Evolutionary conservation across 1,140 invertebrate species (phyloP), one percentile per base, ranked within the genome.

Genomic region (Bradynema listronoti): DNA sequence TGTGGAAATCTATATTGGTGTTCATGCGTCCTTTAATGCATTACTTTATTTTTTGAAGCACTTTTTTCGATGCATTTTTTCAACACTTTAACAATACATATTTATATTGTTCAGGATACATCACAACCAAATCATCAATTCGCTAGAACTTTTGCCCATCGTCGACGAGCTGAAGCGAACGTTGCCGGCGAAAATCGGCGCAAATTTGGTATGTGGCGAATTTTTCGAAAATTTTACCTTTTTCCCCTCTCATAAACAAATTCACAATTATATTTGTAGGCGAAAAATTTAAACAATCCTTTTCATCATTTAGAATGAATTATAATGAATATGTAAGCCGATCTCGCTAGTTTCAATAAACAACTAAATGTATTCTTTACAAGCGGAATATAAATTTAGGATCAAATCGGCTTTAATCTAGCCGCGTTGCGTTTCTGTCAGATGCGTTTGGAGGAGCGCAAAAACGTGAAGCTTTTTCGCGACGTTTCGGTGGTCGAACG

Each of bases 391-490:
- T n/a, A n/a, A 62, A 78, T 82, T 61, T 77, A 91, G 84, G 88
- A 95, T 80, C 84, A 84, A 49, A 81, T 91, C 53, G 91, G 90
- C 2, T 88, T 86, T 76, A 97, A 96, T 81, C 78, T 88, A 46
- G 86, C 89, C 77, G 89, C 86, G 0, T 80, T 95, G 65, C 82
- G 85, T 53, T 86, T 88, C 74, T 69, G 90, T 11, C 85, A 88
- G 75, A 81, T 85, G 45, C 81, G 86, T 57, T 81, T 88, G n/a
- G 90, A 93, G 79, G 84, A 86, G 62, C 81, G 83, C n/a, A 85
- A 90, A 66, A 85, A 86, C 51, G 83, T 89, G 14, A 84, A 86
- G 69, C 80, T 92, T 58, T 96, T 96, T 80, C 82, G 80, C 56
- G 90, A 91, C 77, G 87, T 88, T 0, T 85, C 85, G 1, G 79